A percentile compares a stretch with the other conserved stretches of the same genome.
These are phyloP conservation scores for Melanocharis versteri DNA, from an alignment of 2,113 vertebrate genomes.

Conservation along the genomic window DNA sequence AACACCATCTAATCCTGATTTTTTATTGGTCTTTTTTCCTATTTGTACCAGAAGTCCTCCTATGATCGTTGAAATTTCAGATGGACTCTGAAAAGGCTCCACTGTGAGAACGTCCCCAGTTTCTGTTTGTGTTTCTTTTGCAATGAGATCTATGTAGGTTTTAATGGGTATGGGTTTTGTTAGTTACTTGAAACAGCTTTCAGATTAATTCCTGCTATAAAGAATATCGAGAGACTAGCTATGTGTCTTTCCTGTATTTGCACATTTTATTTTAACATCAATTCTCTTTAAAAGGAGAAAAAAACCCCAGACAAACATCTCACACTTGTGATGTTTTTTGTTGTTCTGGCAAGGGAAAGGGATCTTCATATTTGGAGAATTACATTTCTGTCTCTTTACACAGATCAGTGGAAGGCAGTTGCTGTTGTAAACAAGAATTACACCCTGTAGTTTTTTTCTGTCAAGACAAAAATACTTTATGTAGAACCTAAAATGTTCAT, in stretches of 20 bases:
- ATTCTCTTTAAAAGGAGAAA: neutral
- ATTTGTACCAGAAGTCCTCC: neutral
- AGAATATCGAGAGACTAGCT: neutral
- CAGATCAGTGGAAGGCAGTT: neutral
- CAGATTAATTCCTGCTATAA: neutral
- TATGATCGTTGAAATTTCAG: neutral
- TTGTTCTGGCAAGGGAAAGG: neutral
- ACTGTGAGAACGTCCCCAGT: neutral
- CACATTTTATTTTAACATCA: neutral
- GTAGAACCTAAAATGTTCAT: neutral
- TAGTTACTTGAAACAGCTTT: neutral
- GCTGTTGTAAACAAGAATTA: neutral
- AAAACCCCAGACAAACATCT: neutral
- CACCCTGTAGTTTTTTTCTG: neutral
- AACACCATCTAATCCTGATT: neutral
- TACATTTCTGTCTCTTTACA: neutral
- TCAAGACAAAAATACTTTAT: neutral
- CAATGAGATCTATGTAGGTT: neutral
- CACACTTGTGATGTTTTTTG: neutral
- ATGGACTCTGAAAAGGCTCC: neutral
- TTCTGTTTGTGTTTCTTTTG: neutral
- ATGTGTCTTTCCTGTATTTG: neutral
- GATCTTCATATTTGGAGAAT: neutral
- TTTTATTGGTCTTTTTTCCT: neutral
- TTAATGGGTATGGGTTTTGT: neutral